Conservation (phyloP, 2,113 vertebrate genomes). For the Cepphus grylle region DNA sequence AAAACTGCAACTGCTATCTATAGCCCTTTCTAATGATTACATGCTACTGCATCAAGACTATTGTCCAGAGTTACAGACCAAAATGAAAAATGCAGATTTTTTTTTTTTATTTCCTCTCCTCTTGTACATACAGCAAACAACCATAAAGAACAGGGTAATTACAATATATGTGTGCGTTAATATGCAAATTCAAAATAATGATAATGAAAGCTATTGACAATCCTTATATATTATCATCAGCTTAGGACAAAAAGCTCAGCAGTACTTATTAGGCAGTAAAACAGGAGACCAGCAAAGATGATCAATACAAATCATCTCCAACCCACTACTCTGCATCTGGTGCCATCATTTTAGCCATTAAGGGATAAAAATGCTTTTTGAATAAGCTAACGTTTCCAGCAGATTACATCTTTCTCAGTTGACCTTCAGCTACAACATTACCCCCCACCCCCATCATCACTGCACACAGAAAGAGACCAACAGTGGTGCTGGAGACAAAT, state of each 20-base stretch:
- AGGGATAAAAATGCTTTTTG: neutral
- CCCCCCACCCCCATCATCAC: neutral
- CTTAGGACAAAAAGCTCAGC: constrained; percentile 10
- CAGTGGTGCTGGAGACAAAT: neutral
- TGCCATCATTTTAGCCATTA: neutral
- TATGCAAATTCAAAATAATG: neutral
- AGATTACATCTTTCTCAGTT: neutral
- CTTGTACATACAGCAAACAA: neutral
- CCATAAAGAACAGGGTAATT: neutral
- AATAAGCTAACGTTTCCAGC: constrained; percentile 9
- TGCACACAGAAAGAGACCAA: neutral
- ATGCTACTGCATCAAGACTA: neutral
- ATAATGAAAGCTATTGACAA: neutral
- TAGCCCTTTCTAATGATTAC: neutral
- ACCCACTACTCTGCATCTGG: constrained; percentile 10
- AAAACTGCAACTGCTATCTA: neutral
- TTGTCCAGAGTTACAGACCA: neutral
- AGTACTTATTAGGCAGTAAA: neutral
- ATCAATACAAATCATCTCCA: constrained; percentile 49
- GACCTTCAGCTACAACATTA: constrained; percentile 6
- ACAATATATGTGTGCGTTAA: neutral
- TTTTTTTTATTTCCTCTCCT: neutral
- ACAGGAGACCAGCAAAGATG: neutral
- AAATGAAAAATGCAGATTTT: neutral
- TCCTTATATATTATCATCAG: neutral